These are phyloP conservation scores for Moxostoma hubbsi DNA, from an alignment of 2,797 vertebrate species.

Conservation along the genomic window DNA sequence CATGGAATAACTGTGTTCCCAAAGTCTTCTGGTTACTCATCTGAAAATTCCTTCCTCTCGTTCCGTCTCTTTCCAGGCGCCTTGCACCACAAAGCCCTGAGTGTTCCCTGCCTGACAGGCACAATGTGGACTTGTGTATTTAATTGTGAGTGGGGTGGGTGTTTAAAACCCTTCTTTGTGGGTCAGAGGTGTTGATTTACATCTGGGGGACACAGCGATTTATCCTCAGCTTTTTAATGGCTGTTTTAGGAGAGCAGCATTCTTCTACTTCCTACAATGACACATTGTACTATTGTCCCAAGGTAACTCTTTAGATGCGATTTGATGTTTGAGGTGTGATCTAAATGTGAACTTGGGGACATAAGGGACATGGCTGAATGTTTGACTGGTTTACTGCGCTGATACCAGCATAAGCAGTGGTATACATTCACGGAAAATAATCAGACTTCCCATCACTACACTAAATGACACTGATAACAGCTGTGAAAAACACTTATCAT, in stretches of 20 bases:
- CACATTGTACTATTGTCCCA: constrained; percentile 77
- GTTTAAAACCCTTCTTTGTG: constrained; percentile 82
- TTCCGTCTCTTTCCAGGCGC: constrained; percentile 77
- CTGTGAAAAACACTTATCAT: no score
- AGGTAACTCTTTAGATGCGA: constrained; percentile 74
- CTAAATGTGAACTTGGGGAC: constrained; percentile 69
- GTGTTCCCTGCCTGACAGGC: constrained; percentile 76
- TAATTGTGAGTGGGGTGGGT: constrained; percentile 82
- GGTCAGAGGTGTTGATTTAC: constrained; percentile 83
- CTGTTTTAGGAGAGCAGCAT: constrained; percentile 77
- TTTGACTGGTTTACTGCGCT: not conserved
- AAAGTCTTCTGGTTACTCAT: constrained; percentile 79
- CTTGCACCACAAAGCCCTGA: constrained; percentile 80
- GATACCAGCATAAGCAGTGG: not conserved
- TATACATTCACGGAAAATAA: no score
- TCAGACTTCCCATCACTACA: no score
- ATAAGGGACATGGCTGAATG: constrained; percentile 38
- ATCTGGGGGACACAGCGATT: constrained; percentile 77
- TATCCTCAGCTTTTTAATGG: constrained; percentile 73
- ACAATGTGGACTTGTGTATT: constrained; percentile 82
- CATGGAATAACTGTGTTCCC: constrained; percentile 66
- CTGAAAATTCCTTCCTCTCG: constrained; percentile 82
- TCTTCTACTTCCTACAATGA: constrained; percentile 75
- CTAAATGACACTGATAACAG: no score
- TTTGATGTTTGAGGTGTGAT: constrained; percentile 61